Conservation (phyloP, 2,888 invertebrate genomes). For the Cataglyphis livida region DNA sequence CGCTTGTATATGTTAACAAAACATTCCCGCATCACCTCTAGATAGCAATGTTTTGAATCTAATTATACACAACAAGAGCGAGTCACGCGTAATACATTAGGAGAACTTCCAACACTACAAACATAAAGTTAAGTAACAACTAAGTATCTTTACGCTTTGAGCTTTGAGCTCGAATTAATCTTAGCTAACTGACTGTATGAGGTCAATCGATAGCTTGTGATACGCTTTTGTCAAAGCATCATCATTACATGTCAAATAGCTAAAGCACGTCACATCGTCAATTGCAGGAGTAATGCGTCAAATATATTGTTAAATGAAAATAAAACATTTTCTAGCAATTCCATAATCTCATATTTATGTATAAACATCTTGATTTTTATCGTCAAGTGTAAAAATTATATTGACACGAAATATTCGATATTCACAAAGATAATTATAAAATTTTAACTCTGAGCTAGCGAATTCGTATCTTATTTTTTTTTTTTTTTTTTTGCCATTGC, state of each 20-base stretch:
- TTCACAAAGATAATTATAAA: neutral
- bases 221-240: slow-evolving; percentile 49
- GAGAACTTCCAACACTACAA: slow-evolving; percentile 50
- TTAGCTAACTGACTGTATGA: slow-evolving; percentile 56
- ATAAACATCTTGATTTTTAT: slow-evolving; percentile 28
- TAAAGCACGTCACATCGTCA: neutral
- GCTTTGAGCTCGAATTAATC: slow-evolving; percentile 57
- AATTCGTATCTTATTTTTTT: neutral
- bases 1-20: slow-evolving; percentile 26
- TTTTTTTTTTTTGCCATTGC: neutral
- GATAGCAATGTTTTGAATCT: slow-evolving; percentile 46
- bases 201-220: slow-evolving; percentile 58
- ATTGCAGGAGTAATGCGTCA: slow-evolving; percentile 11
- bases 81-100: slow-evolving; percentile 51
- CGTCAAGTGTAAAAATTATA: slow-evolving; percentile 8
- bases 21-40: slow-evolving; percentile 33
- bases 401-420: neutral
- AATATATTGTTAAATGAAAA: slow-evolving; percentile 32
- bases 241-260: slow-evolving; percentile 48
- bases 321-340: slow-evolving; percentile 26
- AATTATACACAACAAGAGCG: slow-evolving; percentile 47
- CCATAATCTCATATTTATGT: slow-evolving; percentile 11
- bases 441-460: neutral
- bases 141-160: slow-evolving; percentile 28
- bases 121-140: slow-evolving; percentile 58